Evolutionary conservation across 2,113 vertebrate genomes (phyloP).

Genomic region (Hiodon alosoides): DNA sequence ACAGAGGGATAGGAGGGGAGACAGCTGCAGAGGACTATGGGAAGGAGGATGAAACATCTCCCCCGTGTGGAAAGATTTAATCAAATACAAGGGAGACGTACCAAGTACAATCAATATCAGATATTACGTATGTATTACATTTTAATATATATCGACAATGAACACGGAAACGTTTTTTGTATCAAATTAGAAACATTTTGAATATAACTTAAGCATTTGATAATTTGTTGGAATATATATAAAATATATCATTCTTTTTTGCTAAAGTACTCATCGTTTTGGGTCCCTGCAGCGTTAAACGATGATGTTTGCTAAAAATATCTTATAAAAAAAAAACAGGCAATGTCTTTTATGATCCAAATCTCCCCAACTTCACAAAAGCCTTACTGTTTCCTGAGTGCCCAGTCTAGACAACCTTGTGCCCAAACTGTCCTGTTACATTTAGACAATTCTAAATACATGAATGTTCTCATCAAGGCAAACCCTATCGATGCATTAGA

Average conservation of each 20-base stretch:
- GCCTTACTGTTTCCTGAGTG: conserved; percentile 12
- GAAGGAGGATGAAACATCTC: not conserved
- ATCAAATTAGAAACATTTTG: too few species aligned
- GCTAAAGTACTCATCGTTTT: not conserved
- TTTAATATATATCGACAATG: not conserved
- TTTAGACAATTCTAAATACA: not conserved
- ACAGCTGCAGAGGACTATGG: not conserved
- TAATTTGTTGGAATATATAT: not conserved
- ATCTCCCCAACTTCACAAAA: not conserved
- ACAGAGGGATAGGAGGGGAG: not conserved
- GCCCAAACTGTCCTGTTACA: not conserved
- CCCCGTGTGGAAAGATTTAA: not conserved
- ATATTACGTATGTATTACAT: not conserved
- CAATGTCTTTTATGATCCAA: not conserved
- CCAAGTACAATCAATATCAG: not conserved
- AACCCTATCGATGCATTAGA: not conserved
- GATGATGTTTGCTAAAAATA: not conserved
- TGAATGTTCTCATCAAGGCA: not conserved
- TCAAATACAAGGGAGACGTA: not conserved
- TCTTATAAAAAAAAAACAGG: not conserved
- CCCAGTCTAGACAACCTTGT: not conserved
- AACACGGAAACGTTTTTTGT: too few species aligned
- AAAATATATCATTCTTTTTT: not conserved
- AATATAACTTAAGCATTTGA: not conserved
- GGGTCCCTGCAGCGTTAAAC: not conserved